Base-by-base conservation (phyloP, 2,888 invertebrate genomes). In the Pristionchus arcanus region DNA sequence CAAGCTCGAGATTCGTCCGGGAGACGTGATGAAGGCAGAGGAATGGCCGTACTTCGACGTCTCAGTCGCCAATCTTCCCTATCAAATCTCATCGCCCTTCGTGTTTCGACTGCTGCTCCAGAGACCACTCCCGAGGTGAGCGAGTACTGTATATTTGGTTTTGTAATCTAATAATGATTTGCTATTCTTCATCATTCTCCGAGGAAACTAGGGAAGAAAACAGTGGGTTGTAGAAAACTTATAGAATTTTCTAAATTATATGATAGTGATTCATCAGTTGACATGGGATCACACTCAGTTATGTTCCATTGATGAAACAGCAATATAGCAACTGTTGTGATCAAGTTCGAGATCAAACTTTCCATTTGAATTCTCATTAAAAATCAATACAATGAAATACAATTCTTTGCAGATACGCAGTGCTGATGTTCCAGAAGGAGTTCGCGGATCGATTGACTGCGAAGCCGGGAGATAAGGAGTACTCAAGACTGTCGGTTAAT, bases 391-490 rank as follows among this genome's bases (percentile, higher is more conserved):
- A 49, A 49, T 49, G 42, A 42, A 42, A 42, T 3, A 9, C 3
- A 42, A 42, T 49, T 16, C 2, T 7, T 37, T 53, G 13, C 89
- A 97, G 99, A 92, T 99, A 98, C 96, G 99, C 99, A 31, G 97
- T 99, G 9, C 96, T 99, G 19, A 99, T 99, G 99, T 98, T 99
- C 95, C 99, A 99, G 96, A 97, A 97, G 94, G 99, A 99, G 96
- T 99, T 99, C 96, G 99, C 99, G 2, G 97, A 98, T 94, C 96
- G 99, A 95, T 96, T 99, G 89, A 97, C 98, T 2, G 99, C 99
- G 0, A 97, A 98, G 95, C 98, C 99, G 25, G 99, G 98, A 2
- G 98, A 99, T 94, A 99, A 99, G 96, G 96, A 98, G 19, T 99
- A 98, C 95, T 99, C 99, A 95, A 97, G 99, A 89, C 96, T 99